These are phyloP conservation scores for Ataeniobius toweri DNA, from an alignment of 2,797 vertebrate species.

Conservation along the genomic window DNA sequence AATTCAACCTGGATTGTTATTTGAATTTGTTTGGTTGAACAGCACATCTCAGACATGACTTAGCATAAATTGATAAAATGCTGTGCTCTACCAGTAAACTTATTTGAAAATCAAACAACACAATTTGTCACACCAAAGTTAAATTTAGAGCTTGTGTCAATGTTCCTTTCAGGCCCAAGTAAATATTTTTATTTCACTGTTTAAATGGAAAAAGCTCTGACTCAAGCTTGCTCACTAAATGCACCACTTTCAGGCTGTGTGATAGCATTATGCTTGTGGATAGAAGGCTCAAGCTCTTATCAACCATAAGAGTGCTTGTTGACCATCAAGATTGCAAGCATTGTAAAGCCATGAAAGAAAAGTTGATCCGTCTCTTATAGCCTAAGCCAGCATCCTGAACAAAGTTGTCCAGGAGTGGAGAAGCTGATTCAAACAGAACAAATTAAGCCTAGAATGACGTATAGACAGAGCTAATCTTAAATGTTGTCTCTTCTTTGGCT, in stretches of 20 bases:
- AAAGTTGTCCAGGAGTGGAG: slow-evolving; percentile 50
- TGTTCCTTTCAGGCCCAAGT: slow-evolving; percentile 35
- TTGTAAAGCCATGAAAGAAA: slow-evolving; percentile 59
- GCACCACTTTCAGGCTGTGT: slow-evolving; percentile 16
- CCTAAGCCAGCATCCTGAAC: slow-evolving; percentile 61
- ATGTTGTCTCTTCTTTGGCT: slow-evolving; percentile 70
- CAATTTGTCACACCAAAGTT: slow-evolving; percentile 16
- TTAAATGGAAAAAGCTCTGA: slow-evolving; percentile 57
- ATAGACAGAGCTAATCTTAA: slow-evolving; percentile 72
- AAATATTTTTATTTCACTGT: slow-evolving; percentile 44
- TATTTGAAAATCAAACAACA: slow-evolving; percentile 32
- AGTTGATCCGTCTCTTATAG: slow-evolving; percentile 51
- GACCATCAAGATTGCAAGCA: slow-evolving; percentile 36
- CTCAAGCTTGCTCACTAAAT: slow-evolving; percentile 41
- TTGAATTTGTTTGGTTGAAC: slow-evolving; percentile 24
- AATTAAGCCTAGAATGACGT: slow-evolving; percentile 47
- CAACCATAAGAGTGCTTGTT: slow-evolving; percentile 30
- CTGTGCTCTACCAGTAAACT: slow-evolving; percentile 26
- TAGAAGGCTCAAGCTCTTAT: slow-evolving; percentile 47
- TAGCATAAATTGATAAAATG: slow-evolving; percentile 31
- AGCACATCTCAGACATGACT: slow-evolving; percentile 21
- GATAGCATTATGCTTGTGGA: slow-evolving; percentile 22
- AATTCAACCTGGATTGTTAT: slow-evolving; percentile 49
- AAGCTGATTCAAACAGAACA: slow-evolving; percentile 35
- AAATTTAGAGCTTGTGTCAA: slow-evolving; percentile 28